Evolutionary conservation across 2,113 vertebrate species (phyloP).

Genomic region (Heterotilapia buettikoferi): DNA sequence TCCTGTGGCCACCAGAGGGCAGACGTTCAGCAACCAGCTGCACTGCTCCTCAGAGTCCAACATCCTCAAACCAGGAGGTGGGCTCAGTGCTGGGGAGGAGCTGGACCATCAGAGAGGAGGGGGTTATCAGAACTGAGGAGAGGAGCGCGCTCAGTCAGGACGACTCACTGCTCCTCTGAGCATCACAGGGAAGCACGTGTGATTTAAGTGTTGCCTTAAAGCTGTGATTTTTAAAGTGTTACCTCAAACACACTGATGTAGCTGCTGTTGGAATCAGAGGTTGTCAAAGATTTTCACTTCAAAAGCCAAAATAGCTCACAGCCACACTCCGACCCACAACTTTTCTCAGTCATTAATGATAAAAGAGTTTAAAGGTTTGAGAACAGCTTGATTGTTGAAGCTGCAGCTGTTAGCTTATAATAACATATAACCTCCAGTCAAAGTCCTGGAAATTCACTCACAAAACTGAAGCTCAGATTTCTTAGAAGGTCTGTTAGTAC

Average conservation of each 20-base stretch:
- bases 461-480: not conserved
- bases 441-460: not conserved
- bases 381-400: rapidly evolving
- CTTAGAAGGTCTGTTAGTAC: not conserved
- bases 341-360: not conserved
- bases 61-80: not conserved
- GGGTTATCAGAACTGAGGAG: not conserved
- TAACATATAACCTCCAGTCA: not conserved
- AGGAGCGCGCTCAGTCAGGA: not conserved
- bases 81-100: not conserved
- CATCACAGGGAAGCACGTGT: not conserved
- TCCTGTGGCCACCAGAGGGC: no score
- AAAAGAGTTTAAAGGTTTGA: not conserved
- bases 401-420: not conserved
- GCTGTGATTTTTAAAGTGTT: not conserved
- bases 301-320: not conserved
- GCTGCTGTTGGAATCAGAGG: not conserved
- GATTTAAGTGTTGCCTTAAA: not conserved
- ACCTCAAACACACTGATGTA: not conserved
- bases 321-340: not conserved
- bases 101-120: not conserved
- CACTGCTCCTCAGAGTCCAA: not conserved
- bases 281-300: not conserved
- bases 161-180: not conserved
- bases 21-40: not conserved